Conservation (phyloP, 2,888 invertebrate genomes). For the Corbicula japonica region DNA sequence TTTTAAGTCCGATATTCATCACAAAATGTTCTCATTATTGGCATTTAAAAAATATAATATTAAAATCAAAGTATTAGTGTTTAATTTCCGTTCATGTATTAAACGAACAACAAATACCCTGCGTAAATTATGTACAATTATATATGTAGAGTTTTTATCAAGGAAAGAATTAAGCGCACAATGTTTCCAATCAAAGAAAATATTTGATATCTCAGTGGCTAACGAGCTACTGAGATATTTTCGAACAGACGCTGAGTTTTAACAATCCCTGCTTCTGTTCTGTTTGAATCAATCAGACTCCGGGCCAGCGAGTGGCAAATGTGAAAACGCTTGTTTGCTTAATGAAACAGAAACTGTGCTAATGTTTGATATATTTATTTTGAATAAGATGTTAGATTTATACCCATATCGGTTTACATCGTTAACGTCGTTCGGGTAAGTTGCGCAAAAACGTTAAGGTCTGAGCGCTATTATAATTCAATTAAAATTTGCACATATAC, state of each 20-base stretch:
- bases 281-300: conserved; percentile 11
- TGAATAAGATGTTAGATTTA: conserved; percentile 12
- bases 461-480: neutral
- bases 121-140: too few species aligned
- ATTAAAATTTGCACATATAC: neutral
- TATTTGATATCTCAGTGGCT: neutral
- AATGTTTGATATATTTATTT: conserved; percentile 18
- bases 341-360: conserved; percentile 6
- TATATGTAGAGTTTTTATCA: too few species aligned
- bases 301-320: neutral
- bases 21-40: too few species aligned
- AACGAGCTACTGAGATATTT: conserved; percentile 5
- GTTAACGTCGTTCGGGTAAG: neutral
- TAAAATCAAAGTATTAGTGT: neutral
- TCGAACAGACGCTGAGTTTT: conserved; percentile 6
- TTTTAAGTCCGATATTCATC: too few species aligned
- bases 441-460: neutral
- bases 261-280: neutral
- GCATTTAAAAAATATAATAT: too few species aligned
- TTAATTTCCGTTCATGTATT: neutral
- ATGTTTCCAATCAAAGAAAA: conserved; percentile 20
- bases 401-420: conserved; percentile 8
- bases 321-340: conserved; percentile 5
- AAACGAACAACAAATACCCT: too few species aligned
- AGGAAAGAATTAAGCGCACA: neutral